Evolutionary conservation across 1,140 invertebrate species (phyloP).

Genomic region (Drosophila athabasca): DNA sequence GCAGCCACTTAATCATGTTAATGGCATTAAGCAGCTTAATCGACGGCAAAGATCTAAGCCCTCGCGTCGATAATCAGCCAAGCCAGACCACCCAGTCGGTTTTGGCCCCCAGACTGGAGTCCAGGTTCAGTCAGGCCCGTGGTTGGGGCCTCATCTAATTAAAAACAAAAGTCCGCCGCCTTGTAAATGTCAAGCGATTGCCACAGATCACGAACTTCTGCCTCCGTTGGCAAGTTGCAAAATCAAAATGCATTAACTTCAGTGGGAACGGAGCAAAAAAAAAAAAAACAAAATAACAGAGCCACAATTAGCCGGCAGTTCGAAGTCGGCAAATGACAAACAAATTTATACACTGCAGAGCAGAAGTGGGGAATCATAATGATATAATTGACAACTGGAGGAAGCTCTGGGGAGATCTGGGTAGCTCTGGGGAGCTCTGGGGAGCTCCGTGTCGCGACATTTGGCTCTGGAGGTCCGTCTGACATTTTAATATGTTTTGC

Average conservation of each 20-base stretch:
- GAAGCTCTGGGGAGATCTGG: constrained; percentile 14
- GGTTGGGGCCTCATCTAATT: constrained; percentile 58
- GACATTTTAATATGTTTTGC: constrained; percentile 71
- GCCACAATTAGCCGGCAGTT: constrained; percentile 36
- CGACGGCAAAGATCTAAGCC: constrained; percentile 78
- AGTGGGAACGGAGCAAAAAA: not conserved
- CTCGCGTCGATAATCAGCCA: constrained; percentile 74
- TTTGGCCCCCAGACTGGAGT: constrained; percentile 11
- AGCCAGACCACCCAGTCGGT: constrained; percentile 67
- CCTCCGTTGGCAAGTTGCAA: constrained; percentile 53
- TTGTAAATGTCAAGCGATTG: constrained; percentile 76
- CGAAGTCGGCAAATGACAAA: constrained; percentile 44
- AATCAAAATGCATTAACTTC: constrained; percentile 75
- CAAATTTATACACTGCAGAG: constrained; percentile 24
- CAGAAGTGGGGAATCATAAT: constrained; percentile 53
- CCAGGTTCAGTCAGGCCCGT: not conserved
- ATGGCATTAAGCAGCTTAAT: constrained; percentile 81
- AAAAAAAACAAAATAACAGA: constrained; percentile 57
- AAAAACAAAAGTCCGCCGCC: constrained; percentile 77
- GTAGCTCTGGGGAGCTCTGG: constrained; percentile 27
- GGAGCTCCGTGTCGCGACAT: constrained; percentile 66
- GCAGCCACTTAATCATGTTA: constrained; percentile 76
- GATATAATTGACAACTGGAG: constrained; percentile 59
- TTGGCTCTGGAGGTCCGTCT: constrained; percentile 49
- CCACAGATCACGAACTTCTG: constrained; percentile 71